These are phyloP conservation scores for Peromyscus attwateri DNA, from an alignment of 2,797 vertebrate genomes.

Conservation along the genomic window DNA sequence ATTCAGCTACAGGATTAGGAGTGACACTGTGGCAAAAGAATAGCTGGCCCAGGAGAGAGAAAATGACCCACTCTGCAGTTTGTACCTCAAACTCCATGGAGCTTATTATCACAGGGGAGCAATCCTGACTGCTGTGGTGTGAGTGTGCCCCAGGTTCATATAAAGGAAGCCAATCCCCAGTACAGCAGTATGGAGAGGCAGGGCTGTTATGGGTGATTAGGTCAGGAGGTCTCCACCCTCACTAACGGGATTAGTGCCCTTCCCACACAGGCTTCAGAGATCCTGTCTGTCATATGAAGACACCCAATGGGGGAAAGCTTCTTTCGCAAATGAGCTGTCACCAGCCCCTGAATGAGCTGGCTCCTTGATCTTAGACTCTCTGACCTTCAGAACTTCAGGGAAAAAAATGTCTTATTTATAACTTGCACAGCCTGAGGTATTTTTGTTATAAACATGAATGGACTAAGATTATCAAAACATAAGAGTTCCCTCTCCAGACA, in stretches of 20 bases:
- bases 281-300: background rate
- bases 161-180: background rate
- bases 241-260: background rate
- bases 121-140: background rate
- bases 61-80: background rate
- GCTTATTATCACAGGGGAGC: background rate
- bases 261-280: background rate
- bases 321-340: background rate
- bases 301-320: background rate
- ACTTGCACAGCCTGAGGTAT: background rate
- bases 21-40: background rate
- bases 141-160: background rate
- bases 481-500: background rate
- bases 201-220: background rate
- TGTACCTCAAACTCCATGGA: background rate
- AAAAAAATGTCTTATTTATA: background rate
- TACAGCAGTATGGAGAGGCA: background rate
- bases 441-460: constrained; percentile 47
- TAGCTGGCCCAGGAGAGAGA: background rate
- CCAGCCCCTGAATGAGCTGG: background rate
- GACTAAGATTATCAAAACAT: background rate
- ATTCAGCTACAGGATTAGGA: background rate
- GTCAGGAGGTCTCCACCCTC: background rate
- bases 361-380: background rate
- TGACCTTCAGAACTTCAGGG: background rate